Percentiles rank a stretch among this genome's conserved stretches.
Evolutionary conservation across 2,888 invertebrate species (phyloP).

Genomic region (Cyclophora albipunctata): DNA sequence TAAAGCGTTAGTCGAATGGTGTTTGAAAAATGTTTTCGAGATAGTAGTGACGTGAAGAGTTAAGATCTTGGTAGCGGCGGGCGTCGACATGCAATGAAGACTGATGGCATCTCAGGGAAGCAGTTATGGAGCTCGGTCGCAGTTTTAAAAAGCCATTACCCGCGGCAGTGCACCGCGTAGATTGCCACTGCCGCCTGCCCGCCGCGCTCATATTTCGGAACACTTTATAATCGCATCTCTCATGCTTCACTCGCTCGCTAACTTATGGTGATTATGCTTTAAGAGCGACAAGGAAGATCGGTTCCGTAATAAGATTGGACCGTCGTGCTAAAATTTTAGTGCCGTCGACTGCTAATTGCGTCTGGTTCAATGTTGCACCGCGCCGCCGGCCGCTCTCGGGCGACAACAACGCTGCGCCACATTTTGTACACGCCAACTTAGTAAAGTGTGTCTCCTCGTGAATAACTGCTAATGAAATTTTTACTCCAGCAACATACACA

Average conservation of each 20-base stretch:
- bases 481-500: slow-evolving; percentile 33
- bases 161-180: slow-evolving; percentile 68
- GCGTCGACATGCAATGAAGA: slow-evolving; percentile 76
- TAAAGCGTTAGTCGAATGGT: slow-evolving; percentile 26
- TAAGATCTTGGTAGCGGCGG: slow-evolving; percentile 60
- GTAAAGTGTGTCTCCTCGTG: slow-evolving; percentile 23
- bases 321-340: slow-evolving; percentile 73
- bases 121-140: slow-evolving; percentile 75
- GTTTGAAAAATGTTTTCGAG: slow-evolving; percentile 50
- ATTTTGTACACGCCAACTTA: slow-evolving; percentile 30
- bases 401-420: slow-evolving; percentile 19
- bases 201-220: slow-evolving; percentile 69
- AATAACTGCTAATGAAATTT: slow-evolving; percentile 49
- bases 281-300: slow-evolving; percentile 74
- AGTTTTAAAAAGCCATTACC: slow-evolving; percentile 76
- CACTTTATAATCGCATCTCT: slow-evolving; percentile 74
- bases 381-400: slow-evolving; percentile 9
- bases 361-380: slow-evolving; percentile 43
- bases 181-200: slow-evolving; percentile 49
- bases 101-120: slow-evolving; percentile 72
- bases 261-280: slow-evolving; percentile 75
- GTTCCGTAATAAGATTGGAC: slow-evolving; percentile 72
- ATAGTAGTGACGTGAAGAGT: slow-evolving; percentile 55
- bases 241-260: slow-evolving; percentile 70
- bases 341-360: slow-evolving; percentile 69